Evolutionary conservation across 2,797 vertebrate genomes (phyloP).

Genomic region (Acipenser transmontanus): DNA sequence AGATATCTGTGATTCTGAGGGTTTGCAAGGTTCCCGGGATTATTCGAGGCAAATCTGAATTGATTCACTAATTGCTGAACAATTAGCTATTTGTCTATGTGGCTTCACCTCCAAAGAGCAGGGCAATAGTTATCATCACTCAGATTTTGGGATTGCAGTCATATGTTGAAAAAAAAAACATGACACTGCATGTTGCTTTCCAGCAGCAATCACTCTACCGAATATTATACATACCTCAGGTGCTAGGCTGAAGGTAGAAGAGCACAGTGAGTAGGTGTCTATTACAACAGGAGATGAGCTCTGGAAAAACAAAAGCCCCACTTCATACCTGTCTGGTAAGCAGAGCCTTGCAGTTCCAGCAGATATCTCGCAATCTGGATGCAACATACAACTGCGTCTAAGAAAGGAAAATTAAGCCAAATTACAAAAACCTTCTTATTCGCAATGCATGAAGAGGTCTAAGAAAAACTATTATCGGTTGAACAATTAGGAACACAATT

Average conservation of each 20-base stretch:
- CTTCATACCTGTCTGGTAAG: constrained; percentile 40
- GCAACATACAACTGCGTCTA: not conserved
- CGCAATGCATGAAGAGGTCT: too few species aligned
- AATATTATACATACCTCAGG: constrained; percentile 50
- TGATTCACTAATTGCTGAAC: constrained; percentile 37
- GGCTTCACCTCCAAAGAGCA: constrained; percentile 11
- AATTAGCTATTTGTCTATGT: constrained; percentile 33
- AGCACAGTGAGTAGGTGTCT: constrained; percentile 13
- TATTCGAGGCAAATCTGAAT: constrained; percentile 45
- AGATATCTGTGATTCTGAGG: constrained; percentile 37
- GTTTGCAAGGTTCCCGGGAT: constrained; percentile 18
- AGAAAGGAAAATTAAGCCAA: too few species aligned
- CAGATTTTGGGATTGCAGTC: constrained; percentile 46
- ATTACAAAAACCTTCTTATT: too few species aligned
- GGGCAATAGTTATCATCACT: constrained; percentile 32
- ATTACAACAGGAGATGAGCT: constrained; percentile 23
- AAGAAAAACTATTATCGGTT: too few species aligned
- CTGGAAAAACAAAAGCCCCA: constrained; percentile 44
- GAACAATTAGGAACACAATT: too few species aligned
- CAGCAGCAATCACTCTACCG: constrained; percentile 12
- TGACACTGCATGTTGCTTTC: constrained; percentile 44
- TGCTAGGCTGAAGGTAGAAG: constrained; percentile 21
- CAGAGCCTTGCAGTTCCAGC: constrained; percentile 13
- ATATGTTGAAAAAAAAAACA: constrained; percentile 54
- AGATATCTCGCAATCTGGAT: constrained; percentile 10